These are phyloP conservation scores for Tyto alba DNA, from an alignment of 2,113 vertebrate genomes.

Conservation along the genomic window DNA sequence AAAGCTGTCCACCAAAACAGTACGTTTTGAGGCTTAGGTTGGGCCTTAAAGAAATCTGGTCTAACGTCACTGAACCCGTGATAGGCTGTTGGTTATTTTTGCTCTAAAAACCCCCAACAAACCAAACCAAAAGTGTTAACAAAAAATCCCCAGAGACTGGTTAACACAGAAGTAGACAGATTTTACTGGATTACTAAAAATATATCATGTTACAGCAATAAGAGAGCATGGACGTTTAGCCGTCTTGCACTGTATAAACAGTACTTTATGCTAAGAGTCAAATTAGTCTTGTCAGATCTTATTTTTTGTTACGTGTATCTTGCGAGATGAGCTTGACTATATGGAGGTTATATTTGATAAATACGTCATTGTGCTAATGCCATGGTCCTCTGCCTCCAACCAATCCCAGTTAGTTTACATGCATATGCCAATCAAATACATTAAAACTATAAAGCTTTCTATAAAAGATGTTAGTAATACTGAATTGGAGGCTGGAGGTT, in stretches of 20 bases:
- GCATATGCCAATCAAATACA: not conserved
- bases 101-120: not conserved
- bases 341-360: not conserved
- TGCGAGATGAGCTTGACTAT: not conserved
- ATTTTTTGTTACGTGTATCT: not conserved
- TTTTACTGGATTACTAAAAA: not conserved
- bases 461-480: not conserved
- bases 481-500: not conserved
- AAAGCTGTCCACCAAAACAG: not conserved
- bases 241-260: not conserved
- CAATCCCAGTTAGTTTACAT: not conserved
- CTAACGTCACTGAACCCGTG: not conserved
- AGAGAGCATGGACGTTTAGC: not conserved
- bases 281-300: not conserved
- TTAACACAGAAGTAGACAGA: not conserved
- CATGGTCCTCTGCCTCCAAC: not conserved
- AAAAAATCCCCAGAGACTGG: not conserved
- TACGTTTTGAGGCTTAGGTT: not conserved
- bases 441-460: not conserved
- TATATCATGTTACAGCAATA: not conserved
- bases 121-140: rapidly evolving
- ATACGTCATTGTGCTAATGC: not conserved
- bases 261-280: not conserved
- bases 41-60: not conserved
- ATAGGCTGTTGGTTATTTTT: not conserved